A percentile compares a stretch with the other conserved stretches of the same genome.
Conservation (phyloP, 2,113 vertebrate genomes). For the Antidorcas marsupialis region DNA sequence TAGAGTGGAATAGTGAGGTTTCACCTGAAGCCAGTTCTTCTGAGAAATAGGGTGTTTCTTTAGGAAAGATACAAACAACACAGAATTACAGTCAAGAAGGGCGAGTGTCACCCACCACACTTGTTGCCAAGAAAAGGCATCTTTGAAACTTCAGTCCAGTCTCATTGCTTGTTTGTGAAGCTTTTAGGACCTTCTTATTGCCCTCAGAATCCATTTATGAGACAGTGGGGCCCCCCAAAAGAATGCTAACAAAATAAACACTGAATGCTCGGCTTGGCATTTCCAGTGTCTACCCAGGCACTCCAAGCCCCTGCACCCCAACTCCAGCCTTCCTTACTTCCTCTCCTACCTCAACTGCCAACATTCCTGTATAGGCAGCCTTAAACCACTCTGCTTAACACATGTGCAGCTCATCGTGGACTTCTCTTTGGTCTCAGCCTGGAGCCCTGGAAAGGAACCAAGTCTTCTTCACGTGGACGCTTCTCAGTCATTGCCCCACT, state of each 20-base stretch:
- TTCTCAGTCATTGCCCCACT: not conserved
- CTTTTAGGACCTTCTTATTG: not conserved
- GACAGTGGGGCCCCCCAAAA: not conserved
- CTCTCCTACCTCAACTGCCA: not conserved
- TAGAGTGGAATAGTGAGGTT: not conserved
- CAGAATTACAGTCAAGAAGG: not conserved
- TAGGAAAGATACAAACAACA: not conserved
- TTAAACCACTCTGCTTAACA: not conserved
- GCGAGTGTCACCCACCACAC: fast-evolving
- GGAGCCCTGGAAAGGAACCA: not conserved
- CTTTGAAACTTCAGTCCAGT: not conserved
- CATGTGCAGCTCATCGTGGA: fast-evolving
- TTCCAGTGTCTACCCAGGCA: not conserved
- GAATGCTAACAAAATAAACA: not conserved
- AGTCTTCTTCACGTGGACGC: fast-evolving
- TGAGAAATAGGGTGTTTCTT: not conserved
- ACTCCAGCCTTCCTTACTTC: too few relatives aligned
- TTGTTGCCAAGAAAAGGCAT: not conserved
- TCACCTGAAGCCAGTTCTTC: not conserved
- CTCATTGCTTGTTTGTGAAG: not conserved
- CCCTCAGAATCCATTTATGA: not conserved
- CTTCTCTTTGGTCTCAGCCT: too few relatives aligned
- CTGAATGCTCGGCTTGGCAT: not conserved
- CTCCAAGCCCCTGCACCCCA: not conserved
- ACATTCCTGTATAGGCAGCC: fast-evolving